phyloP scores from a whole-genome alignment of 2,113 vertebrate genomes.

The Naja naja region DNA sequence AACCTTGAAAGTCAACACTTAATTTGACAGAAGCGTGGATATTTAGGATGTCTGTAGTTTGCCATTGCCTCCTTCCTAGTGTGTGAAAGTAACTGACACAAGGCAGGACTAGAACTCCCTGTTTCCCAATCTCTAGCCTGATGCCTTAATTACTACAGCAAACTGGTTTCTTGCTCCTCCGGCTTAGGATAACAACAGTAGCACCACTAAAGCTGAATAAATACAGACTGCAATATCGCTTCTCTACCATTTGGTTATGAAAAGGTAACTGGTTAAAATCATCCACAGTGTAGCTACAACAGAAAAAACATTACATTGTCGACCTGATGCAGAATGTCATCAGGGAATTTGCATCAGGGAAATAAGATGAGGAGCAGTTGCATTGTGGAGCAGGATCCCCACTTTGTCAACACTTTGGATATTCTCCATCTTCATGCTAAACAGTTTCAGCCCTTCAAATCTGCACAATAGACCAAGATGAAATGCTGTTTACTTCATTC shows the following conservation, averaged over 20 bases:
- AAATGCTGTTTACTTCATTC: neutral
- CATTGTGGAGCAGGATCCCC: neutral
- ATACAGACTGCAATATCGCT: neutral
- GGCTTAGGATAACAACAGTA: neutral
- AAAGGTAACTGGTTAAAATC: neutral
- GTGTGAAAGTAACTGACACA: neutral
- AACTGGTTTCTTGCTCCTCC: neutral
- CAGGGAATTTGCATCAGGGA: neutral
- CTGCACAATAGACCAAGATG: neutral
- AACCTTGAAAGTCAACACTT: slow-evolving; percentile 1
- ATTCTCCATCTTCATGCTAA: neutral
- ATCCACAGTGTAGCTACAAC: neutral
- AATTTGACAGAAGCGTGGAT: neutral
- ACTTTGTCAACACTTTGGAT: neutral
- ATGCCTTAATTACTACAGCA: neutral
- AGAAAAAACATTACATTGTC: neutral
- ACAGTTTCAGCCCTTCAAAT: neutral
- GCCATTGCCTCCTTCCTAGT: neutral
- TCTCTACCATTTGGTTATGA: neutral
- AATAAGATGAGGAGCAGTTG: neutral
- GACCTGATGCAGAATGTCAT: neutral
- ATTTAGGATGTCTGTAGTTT: neutral
- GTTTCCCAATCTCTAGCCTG: neutral
- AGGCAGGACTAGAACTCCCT: neutral
- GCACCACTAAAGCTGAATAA: neutral